These are phyloP conservation scores for Portunus trituberculatus DNA, from an alignment of 1,140 invertebrate species.

Conservation along the genomic window DNA sequence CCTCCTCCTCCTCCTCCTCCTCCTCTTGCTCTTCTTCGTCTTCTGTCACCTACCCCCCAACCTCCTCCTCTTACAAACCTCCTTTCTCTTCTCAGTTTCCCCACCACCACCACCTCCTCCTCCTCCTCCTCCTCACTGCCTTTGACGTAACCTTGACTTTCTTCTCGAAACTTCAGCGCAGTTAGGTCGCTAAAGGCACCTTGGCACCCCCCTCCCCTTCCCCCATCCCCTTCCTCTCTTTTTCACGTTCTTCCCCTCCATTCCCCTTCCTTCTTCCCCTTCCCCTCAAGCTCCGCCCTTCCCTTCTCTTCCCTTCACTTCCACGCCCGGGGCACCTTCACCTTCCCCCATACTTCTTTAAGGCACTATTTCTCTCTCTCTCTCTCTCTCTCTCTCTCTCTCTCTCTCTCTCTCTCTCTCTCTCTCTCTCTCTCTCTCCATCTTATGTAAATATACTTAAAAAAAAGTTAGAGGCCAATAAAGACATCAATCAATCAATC, in stretches of 20 bases:
- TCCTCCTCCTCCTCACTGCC: background rate
- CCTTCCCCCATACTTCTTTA: no score
- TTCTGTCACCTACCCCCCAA: background rate
- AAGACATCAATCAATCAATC: no score
- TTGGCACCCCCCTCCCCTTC: background rate
- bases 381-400: background rate
- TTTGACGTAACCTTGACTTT: constrained; percentile 22
- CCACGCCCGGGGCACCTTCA: no score
- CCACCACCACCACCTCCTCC: background rate
- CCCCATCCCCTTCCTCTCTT: background rate
- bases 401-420: background rate
- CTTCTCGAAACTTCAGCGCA: background rate
- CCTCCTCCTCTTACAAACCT: background rate
- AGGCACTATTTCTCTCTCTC: no score
- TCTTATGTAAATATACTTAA: no score
- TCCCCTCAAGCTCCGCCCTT: background rate
- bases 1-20: background rate
- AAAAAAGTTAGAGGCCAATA: no score
- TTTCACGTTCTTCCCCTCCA: background rate
- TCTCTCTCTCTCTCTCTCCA: background rate
- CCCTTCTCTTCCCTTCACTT: background rate
- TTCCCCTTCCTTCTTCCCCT: background rate
- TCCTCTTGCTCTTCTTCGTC: background rate
- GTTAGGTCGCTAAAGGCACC: background rate
- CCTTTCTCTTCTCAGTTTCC: background rate